phyloP scores from a whole-genome alignment of 2,888 invertebrate species.

The Rhamphomyia laevipes region DNA sequence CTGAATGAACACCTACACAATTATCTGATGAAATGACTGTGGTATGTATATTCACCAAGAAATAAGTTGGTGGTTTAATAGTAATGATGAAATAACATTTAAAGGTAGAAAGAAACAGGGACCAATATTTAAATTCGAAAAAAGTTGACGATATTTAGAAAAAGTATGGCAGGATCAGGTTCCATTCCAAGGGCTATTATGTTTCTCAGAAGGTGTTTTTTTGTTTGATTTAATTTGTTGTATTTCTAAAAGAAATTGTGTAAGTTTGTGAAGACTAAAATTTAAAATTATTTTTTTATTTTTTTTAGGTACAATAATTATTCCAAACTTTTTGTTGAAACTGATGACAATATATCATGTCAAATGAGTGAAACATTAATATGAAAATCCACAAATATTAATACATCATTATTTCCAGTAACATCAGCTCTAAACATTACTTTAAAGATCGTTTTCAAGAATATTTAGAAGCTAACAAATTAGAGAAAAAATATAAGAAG shows the following conservation, averaged over 20 bases:
- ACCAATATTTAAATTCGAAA: conserved; percentile 66
- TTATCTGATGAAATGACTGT: background rate
- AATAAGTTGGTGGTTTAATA: conserved; percentile 86
- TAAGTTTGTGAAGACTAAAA: conserved; percentile 9
- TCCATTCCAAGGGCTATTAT: conserved; percentile 85
- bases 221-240: conserved; percentile 73
- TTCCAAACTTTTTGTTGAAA: conserved; percentile 77
- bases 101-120: conserved; percentile 60
- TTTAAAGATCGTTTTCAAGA: conserved; percentile 32
- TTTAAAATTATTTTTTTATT: background rate
- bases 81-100: conserved; percentile 57
- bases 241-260: conserved; percentile 56
- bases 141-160: conserved; percentile 56
- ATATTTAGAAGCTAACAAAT: conserved; percentile 26
- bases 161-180: conserved; percentile 58
- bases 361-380: conserved; percentile 67
- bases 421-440: conserved; percentile 29
- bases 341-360: conserved; percentile 69
- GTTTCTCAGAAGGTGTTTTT: conserved; percentile 90
- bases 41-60: too few species aligned
- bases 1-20: background rate
- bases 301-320: conserved; percentile 53
- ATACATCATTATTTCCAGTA: conserved; percentile 63
- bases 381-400: conserved; percentile 47
- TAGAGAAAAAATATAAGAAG: background rate